These are phyloP conservation scores for Charanyca ferruginea DNA, from an alignment of 2,888 invertebrate species.

Conservation along the genomic window DNA sequence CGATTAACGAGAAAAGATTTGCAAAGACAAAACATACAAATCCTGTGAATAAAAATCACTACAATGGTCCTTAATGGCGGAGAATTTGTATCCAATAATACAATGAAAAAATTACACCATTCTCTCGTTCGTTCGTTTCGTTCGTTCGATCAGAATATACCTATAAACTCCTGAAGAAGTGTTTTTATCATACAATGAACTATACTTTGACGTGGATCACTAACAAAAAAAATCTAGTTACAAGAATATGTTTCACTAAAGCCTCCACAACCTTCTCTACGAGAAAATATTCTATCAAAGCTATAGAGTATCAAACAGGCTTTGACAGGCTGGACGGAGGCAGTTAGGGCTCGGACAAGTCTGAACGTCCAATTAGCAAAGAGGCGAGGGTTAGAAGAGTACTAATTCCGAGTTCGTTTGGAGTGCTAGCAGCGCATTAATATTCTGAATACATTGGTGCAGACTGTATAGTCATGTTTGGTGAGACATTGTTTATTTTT, in stretches of 20 bases:
- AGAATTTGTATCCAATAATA: neutral
- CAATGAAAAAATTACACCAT: neutral
- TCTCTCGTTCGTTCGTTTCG: no score
- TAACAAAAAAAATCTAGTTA: neutral
- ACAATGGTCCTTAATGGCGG: neutral
- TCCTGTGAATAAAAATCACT: neutral
- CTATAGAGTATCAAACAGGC: constrained; percentile 28
- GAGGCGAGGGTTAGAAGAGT: constrained; percentile 36
- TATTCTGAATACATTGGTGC: constrained; percentile 52
- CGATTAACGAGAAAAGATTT: no score
- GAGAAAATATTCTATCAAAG: constrained; percentile 20
- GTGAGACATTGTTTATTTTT: constrained; percentile 22
- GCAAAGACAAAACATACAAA: neutral
- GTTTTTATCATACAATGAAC: neutral
- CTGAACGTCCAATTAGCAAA: constrained; percentile 48
- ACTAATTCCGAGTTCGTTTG: constrained; percentile 47
- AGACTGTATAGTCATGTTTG: constrained; percentile 11
- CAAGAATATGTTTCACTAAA: neutral
- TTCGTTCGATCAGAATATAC: no score
- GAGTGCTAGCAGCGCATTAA: constrained; percentile 31
- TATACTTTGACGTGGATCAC: neutral
- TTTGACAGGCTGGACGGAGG: constrained; percentile 28
- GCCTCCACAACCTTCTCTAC: neutral
- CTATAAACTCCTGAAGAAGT: neutral
- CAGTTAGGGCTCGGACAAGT: constrained; percentile 27